Evolutionary conservation across 2,113 vertebrate genomes (phyloP).

Genomic region (Ochotona princeps): DNA sequence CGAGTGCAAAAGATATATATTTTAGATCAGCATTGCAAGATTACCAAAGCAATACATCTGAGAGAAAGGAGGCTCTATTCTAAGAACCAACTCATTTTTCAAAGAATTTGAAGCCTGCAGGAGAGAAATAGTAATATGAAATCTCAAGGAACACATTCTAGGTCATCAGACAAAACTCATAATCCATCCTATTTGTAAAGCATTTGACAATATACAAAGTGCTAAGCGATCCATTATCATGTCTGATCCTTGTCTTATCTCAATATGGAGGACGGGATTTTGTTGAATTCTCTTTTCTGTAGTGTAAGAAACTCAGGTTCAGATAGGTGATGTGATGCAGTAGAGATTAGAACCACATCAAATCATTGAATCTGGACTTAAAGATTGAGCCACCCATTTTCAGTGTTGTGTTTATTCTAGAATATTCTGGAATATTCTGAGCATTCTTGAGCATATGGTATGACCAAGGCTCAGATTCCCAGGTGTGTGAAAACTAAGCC

Average conservation of each 20-base stretch:
- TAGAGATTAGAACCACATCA: too few relatives aligned
- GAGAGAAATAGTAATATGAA: not conserved
- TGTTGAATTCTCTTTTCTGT: not conserved
- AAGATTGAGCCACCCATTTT: not conserved
- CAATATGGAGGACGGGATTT: not conserved
- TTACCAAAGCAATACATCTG: slow-evolving; percentile 13
- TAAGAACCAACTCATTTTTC: slow-evolving; percentile 57
- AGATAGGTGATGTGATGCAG: not conserved
- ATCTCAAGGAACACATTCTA: not conserved
- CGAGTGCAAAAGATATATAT: not conserved
- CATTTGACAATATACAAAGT: not conserved
- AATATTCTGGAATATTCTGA: not conserved
- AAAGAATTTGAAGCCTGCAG: not conserved
- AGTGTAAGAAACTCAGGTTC: not conserved
- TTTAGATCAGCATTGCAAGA: not conserved
- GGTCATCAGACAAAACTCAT: not conserved
- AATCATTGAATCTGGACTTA: not conserved
- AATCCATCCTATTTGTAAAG: slow-evolving; percentile 4
- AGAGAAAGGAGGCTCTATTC: not conserved
- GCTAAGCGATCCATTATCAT: not conserved
- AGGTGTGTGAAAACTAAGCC: not conserved
- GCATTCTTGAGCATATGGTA: not conserved
- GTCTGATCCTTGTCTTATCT: not conserved
- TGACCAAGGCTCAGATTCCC: not conserved
- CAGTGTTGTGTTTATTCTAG: not conserved